These are phyloP conservation scores for Rotaria socialis DNA, from an alignment of 2,888 invertebrate genomes.

Conservation along the genomic window DNA sequence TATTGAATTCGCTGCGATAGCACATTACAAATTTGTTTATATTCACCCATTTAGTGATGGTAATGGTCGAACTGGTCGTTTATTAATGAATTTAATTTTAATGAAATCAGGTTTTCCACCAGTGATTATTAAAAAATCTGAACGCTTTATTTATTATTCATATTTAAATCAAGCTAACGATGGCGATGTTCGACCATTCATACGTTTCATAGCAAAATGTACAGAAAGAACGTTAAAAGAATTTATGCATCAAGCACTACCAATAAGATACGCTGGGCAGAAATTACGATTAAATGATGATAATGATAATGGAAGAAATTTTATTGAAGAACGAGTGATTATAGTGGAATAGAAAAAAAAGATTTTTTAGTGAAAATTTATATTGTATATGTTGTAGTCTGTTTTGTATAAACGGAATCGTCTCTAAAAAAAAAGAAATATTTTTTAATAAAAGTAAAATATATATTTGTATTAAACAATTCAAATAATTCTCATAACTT, in stretches of 20 bases:
- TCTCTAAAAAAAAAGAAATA: neutral
- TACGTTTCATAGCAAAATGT: constrained; percentile 87
- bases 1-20: constrained; percentile 85
- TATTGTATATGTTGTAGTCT: neutral
- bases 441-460: neutral
- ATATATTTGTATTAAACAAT: too few relatives aligned
- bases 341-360: neutral
- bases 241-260: constrained; percentile 31
- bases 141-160: constrained; percentile 71
- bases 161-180: constrained; percentile 82
- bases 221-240: constrained; percentile 40
- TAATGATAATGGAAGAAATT: neutral
- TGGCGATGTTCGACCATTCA: constrained; percentile 89
- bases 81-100: constrained; percentile 89
- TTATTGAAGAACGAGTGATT: constrained; percentile 13
- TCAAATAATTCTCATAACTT: too few relatives aligned
- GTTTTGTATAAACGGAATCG: neutral
- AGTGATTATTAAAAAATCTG: constrained; percentile 82
- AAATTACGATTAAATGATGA: constrained; percentile 8
- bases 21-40: constrained; percentile 90
- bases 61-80: constrained; percentile 86
- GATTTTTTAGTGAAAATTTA: neutral
- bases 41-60: constrained; percentile 96
- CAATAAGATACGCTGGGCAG: neutral
- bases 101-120: constrained; percentile 90